These are phyloP conservation scores for Eilema depressum DNA, from an alignment of 2,888 invertebrate species.

Conservation along the genomic window DNA sequence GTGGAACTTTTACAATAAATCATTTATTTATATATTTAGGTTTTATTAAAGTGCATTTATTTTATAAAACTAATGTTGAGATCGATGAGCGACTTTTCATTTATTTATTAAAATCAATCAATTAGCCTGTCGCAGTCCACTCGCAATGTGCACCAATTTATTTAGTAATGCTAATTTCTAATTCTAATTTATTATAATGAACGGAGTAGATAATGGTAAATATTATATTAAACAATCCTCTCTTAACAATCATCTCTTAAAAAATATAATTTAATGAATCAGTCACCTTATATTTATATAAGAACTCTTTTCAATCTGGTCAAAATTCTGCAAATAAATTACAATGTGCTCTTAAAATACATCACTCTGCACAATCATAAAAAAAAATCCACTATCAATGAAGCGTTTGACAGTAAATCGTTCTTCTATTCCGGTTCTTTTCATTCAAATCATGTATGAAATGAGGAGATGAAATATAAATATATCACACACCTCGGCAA, in stretches of 20 bases:
- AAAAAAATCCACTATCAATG: constrained; percentile 20
- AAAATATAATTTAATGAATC: neutral
- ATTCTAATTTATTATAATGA: no score
- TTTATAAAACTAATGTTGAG: neutral
- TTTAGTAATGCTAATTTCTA: no score
- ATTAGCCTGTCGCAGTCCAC: no score
- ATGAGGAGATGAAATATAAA: constrained; percentile 58
- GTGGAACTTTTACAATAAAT: constrained; percentile 39
- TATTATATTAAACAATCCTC: neutral
- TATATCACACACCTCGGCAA: constrained; percentile 66
- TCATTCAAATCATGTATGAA: constrained; percentile 53
- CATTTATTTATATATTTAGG: constrained; percentile 11
- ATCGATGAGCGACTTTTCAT: neutral
- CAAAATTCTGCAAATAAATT: constrained; percentile 15
- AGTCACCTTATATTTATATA: neutral
- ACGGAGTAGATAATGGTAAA: no score
- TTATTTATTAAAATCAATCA: no score
- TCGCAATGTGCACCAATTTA: no score
- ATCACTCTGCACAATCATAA: constrained; percentile 17
- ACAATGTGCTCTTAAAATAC: neutral
- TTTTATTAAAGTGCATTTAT: neutral
- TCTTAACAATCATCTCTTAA: neutral
- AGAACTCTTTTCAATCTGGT: neutral
- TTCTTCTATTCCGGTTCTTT: constrained; percentile 44
- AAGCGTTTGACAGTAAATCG: constrained; percentile 38